Base-by-base conservation (phyloP, 2,888 invertebrate genomes). In the Diplolepis rosae region DNA sequence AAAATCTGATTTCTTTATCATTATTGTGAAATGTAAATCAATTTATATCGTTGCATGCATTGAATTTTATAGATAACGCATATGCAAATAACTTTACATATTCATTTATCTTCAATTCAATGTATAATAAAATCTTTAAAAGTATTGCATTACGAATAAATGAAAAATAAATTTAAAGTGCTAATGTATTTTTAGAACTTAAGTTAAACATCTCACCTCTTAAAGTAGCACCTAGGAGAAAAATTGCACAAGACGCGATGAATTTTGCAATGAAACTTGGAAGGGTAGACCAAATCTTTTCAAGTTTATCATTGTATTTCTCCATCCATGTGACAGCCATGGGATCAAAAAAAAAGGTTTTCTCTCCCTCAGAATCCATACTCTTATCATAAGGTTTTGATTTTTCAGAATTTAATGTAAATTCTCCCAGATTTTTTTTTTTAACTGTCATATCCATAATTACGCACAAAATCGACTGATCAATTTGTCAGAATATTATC, bases 271-370 rank as follows among this genome's bases (percentile, higher is more conserved):
- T 13, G n/a, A 61, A 39, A 7, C 24, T 39, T 22, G 61, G 61
- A n/a, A 61, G n/a, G 35, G 24, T 61, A 24, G 39, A 61, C 61
- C 61, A 61, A 27, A 61, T 39, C 24, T 61, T 15, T n/a, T 61
- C 61, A 7, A 61, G n/a, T 39, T 22, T 61, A n/a, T 61, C n/a
- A 61, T 35, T 27, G 35, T 61, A 61, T 39, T 61, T 61, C 22
- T 39, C 61, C 61, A 61, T 24, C 61, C 61, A 61, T 13, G 39
- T 61, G 6, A 61, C 39, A 7, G 61, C 35, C 61, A 61, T 61
- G 35, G 61, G 61, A 22, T 61, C 61, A 39, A 61, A 61, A 24
- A 27, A 15, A 39, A 24, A 5, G 11, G n/a, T n/a, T 39, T 27
- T n/a, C 27, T 61, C 24, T 4, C 4, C 13, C 61, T 42, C 22